These are phyloP conservation scores for Grus americana DNA, from an alignment of 2,113 vertebrate species.

Conservation along the genomic window DNA sequence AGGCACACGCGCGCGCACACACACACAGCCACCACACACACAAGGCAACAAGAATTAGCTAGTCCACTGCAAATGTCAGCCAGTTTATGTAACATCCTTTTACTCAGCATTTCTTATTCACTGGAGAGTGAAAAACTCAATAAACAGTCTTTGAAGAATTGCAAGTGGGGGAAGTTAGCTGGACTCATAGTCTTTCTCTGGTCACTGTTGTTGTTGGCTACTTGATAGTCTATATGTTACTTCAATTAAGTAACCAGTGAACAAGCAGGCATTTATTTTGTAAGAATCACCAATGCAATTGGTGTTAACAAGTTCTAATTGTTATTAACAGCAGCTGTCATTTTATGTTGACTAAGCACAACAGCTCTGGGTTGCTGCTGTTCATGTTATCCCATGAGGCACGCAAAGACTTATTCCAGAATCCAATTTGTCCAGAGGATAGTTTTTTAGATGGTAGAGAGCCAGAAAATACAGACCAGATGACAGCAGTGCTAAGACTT, in stretches of 20 bases:
- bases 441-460: neutral
- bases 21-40: neutral
- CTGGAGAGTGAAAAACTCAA: neutral
- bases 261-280: neutral
- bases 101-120: slow-evolving; percentile 46
- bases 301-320: slow-evolving; percentile 1
- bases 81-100: slow-evolving; percentile 46
- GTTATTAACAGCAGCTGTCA: slow-evolving; percentile 14
- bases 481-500: neutral
- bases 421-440: neutral
- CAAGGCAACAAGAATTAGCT: slow-evolving; percentile 4
- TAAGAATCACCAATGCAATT: neutral
- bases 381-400: neutral
- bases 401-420: neutral
- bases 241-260: neutral
- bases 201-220: neutral
- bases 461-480: neutral
- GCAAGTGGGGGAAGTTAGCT: neutral
- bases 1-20: neutral
- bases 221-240: neutral
- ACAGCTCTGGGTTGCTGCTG: neutral
- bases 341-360: neutral
- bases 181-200: neutral
- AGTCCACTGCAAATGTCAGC: slow-evolving; percentile 44
- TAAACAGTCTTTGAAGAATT: neutral